phyloP scores from a whole-genome alignment of 2,888 invertebrate species.

The Synanthedon andrenaeformis region DNA sequence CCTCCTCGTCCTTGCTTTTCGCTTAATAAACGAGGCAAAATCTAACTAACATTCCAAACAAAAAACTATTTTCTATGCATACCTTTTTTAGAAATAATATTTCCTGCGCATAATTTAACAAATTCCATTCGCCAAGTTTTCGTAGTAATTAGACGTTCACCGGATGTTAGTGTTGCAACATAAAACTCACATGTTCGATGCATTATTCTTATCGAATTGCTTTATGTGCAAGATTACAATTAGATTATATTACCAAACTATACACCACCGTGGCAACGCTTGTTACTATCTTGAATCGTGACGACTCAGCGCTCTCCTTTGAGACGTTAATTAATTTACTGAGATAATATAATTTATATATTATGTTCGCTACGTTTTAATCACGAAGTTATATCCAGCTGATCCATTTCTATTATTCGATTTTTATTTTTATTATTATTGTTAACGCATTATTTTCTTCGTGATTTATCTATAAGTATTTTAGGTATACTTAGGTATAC shows the following conservation, averaged over 20 bases:
- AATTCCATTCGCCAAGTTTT: neutral
- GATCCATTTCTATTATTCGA: too few species aligned
- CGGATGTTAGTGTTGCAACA: slow-evolving; percentile 16
- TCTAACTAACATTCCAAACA: too few species aligned
- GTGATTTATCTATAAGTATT: too few species aligned
- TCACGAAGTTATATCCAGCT: too few species aligned
- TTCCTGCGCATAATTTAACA: neutral
- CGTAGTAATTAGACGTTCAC: slow-evolving; percentile 13
- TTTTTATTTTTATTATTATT: too few species aligned
- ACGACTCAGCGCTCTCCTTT: slow-evolving; percentile 8
- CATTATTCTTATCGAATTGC: slow-evolving; percentile 8
- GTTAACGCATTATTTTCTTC: too few species aligned
- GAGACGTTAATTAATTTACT: neutral
- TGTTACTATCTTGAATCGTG: slow-evolving; percentile 16
- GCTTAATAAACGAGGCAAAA: too few species aligned
- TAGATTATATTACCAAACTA: neutral
- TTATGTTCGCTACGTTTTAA: too few species aligned
- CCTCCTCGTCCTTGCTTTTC: too few species aligned
- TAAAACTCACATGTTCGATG: slow-evolving; percentile 9
- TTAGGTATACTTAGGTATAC: too few species aligned
- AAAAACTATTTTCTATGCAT: too few species aligned
- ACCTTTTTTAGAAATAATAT: neutral
- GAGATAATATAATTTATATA: neutral
- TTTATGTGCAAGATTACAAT: slow-evolving; percentile 2
- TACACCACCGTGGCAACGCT: neutral